These are phyloP conservation scores for Sesamia nonagrioides DNA, from an alignment of 1,140 invertebrate species.

Conservation along the genomic window DNA sequence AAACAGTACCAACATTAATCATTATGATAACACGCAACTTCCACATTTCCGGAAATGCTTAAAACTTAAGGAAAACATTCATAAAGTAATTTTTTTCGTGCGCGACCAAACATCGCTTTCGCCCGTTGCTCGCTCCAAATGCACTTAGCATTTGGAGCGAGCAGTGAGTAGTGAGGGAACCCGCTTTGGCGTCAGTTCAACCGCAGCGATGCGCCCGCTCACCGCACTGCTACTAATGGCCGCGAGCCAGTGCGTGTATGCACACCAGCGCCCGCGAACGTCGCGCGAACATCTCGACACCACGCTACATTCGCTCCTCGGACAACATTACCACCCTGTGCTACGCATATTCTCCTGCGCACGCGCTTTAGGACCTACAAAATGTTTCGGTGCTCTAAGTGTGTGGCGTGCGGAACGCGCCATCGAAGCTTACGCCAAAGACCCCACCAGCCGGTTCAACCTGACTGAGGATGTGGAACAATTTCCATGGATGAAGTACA, in stretches of 20 bases:
- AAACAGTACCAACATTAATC: neutral
- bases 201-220: slow-evolving; percentile 79
- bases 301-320: slow-evolving; percentile 46
- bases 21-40: neutral
- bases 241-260: slow-evolving; percentile 67
- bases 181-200: slow-evolving; percentile 66
- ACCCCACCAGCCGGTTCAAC: slow-evolving; percentile 50
- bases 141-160: slow-evolving; percentile 64
- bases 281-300: slow-evolving; percentile 45
- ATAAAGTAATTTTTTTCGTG: neutral
- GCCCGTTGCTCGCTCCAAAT: slow-evolving; percentile 41
- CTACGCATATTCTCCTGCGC: slow-evolving; percentile 68
- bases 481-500: slow-evolving; percentile 80
- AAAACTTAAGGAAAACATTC: neutral
- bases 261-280: slow-evolving; percentile 52
- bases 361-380: slow-evolving; percentile 67
- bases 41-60: neutral
- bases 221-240: slow-evolving; percentile 71
- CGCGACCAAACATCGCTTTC: slow-evolving; percentile 54
- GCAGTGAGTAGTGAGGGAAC: slow-evolving; percentile 55
- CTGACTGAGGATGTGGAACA: slow-evolving; percentile 62
- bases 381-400: slow-evolving; percentile 82
- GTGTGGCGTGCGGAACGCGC: slow-evolving; percentile 77
- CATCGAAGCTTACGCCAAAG: slow-evolving; percentile 53
- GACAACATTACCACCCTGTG: slow-evolving; percentile 54